These are phyloP conservation scores for Pantelozetes paolii DNA, from an alignment of 2,888 invertebrate species.

Conservation along the genomic window DNA sequence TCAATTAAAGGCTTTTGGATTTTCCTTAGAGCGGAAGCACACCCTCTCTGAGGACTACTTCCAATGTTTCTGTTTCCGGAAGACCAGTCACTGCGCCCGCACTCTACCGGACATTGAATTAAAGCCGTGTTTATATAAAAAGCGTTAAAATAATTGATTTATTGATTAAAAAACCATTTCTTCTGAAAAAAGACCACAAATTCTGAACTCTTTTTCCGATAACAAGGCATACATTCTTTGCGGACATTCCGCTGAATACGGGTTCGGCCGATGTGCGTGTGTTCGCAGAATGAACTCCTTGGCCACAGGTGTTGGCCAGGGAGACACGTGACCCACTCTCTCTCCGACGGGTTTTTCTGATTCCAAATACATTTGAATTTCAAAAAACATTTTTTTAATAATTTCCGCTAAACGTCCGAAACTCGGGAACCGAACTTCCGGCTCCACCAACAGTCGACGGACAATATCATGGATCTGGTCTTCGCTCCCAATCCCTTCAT, in stretches of 20 bases:
- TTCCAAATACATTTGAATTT: slow-evolving; percentile 31
- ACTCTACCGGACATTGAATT: not conserved
- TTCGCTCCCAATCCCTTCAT: no score
- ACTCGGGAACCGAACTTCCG: no score
- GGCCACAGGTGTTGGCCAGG: slow-evolving; percentile 60
- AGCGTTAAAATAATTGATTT: not conserved
- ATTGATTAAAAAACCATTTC: not conserved
- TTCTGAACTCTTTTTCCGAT: slow-evolving; percentile 56
- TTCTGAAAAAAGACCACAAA: not conserved
- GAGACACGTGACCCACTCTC: slow-evolving; percentile 51
- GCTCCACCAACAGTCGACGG: no score
- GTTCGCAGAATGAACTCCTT: slow-evolving; percentile 64
- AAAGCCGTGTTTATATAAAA: not conserved
- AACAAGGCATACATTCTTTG: slow-evolving; percentile 68
- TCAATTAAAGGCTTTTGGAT: not conserved
- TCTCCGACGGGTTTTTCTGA: slow-evolving; percentile 37
- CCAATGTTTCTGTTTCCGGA: not conserved
- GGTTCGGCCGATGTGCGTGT: slow-evolving; percentile 60
- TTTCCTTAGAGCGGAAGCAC: not conserved
- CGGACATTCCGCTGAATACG: slow-evolving; percentile 60
- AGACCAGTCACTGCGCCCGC: not conserved
- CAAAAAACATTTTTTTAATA: not conserved
- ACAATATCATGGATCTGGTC: no score
- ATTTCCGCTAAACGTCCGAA: no score
- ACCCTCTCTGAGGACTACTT: not conserved